phyloP scores from a whole-genome alignment of 1,140 invertebrate species.

The Marisa cornuarietis region DNA sequence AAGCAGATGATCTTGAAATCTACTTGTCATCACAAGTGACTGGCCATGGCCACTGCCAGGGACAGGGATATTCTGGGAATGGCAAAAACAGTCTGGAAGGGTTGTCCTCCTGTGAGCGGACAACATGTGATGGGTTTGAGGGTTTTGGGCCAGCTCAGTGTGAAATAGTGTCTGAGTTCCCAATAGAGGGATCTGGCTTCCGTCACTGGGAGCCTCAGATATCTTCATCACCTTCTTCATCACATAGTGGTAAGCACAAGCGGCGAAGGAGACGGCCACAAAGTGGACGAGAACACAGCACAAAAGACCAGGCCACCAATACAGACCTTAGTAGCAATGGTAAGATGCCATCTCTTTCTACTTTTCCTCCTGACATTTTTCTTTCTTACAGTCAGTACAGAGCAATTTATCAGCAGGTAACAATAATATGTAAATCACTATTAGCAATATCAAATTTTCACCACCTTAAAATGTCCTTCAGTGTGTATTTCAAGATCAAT shows the following conservation, averaged over 20 bases:
- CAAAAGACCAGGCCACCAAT: constrained; percentile 59
- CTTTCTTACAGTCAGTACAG: neutral
- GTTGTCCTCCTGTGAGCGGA: neutral
- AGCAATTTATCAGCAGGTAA: too few relatives aligned
- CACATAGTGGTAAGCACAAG: constrained; percentile 47
- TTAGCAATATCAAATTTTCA: too few relatives aligned
- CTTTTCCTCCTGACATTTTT: neutral
- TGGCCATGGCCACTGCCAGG: neutral
- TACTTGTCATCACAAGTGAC: too few relatives aligned
- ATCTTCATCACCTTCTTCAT: neutral
- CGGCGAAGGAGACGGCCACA: constrained; percentile 41
- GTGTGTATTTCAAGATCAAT: too few relatives aligned
- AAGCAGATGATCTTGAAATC: neutral
- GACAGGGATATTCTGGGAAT: neutral
- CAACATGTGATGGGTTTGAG: constrained; percentile 7
- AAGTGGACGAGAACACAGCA: constrained; percentile 29
- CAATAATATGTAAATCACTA: too few relatives aligned
- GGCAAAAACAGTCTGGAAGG: neutral
- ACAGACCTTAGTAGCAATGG: constrained; percentile 64
- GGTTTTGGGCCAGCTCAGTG: neutral
- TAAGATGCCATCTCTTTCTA: constrained; percentile 23
- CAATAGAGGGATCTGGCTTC: neutral
- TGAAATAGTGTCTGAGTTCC: too few relatives aligned
- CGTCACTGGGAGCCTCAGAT: neutral
- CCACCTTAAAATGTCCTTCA: too few relatives aligned